A percentile compares a stretch with the other conserved stretches of the same genome.
Conservation (phyloP, 2,797 vertebrate species). For the Notoglanidium macrostoma region DNA sequence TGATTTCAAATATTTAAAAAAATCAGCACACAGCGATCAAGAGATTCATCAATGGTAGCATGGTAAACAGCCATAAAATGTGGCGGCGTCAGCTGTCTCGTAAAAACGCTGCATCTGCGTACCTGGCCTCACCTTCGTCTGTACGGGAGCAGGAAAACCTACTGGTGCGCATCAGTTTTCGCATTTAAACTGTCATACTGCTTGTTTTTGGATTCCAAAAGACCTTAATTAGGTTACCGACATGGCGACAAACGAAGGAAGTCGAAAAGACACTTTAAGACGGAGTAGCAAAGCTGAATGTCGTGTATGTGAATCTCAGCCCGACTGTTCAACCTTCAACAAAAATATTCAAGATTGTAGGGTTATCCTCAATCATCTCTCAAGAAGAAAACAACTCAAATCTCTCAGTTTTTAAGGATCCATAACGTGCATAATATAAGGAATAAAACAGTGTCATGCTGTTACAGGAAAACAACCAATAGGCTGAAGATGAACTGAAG, state of each 20-base stretch:
- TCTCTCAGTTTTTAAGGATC: too few relatives aligned
- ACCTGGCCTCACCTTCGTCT: background rate
- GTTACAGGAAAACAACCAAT: too few relatives aligned
- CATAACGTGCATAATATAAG: too few relatives aligned
- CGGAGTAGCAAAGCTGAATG: too few relatives aligned
- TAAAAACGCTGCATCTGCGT: constrained; percentile 26
- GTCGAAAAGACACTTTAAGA: background rate
- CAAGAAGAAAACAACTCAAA: too few relatives aligned
- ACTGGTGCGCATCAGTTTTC: background rate
- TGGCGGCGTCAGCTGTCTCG: constrained; percentile 24
- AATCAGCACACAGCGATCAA: background rate
- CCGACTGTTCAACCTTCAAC: background rate
- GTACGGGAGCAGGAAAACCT: background rate
- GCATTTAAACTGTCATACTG: too few relatives aligned
- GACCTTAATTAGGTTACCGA: too few relatives aligned
- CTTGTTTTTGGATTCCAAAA: too few relatives aligned
- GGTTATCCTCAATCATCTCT: too few relatives aligned
- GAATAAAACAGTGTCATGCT: too few relatives aligned
- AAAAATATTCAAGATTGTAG: background rate
- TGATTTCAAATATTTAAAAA: background rate
- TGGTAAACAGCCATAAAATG: constrained; percentile 37
- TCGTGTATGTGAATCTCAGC: background rate
- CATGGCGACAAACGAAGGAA: background rate
- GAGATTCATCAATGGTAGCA: constrained; percentile 8
- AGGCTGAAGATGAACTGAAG: background rate